Conservation (phyloP, 2,888 invertebrate species). For the Cephus pulcher region DNA sequence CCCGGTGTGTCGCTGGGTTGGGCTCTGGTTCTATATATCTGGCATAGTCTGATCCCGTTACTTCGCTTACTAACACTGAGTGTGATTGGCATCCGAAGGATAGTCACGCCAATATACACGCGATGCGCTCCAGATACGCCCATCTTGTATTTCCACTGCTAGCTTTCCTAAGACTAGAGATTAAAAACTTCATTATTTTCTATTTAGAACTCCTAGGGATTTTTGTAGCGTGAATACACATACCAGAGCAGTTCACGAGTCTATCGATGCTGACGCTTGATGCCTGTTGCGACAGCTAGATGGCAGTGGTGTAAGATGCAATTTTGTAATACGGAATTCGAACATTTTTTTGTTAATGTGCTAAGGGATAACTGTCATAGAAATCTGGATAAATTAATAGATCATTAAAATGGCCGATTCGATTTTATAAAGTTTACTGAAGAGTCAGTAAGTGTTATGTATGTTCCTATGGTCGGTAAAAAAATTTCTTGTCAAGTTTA, state of each 20-base stretch:
- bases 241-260: neutral
- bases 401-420: too few relatives aligned
- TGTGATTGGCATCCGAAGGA: slow-evolving; percentile 2
- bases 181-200: neutral
- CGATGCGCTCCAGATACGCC: slow-evolving; percentile 19
- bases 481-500: neutral
- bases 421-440: too few relatives aligned
- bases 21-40: slow-evolving; percentile 41
- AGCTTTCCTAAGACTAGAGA: neutral
- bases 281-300: neutral
- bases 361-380: too few relatives aligned
- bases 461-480: neutral
- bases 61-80: slow-evolving; percentile 32
- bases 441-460: too few relatives aligned
- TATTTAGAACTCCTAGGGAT: neutral
- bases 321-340: neutral
- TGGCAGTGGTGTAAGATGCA: neutral
- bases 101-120: slow-evolving; percentile 3
- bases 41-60: slow-evolving; percentile 55
- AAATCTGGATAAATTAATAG: too few relatives aligned
- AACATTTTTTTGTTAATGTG: neutral
- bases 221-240: neutral
- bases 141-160: neutral
- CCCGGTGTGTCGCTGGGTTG: slow-evolving; percentile 40
- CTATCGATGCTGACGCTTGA: neutral